Evolutionary conservation across 2,113 vertebrate species (phyloP), one percentile per base, ranked within the genome.

Genomic region (Notarius quadriscutis): DNA sequence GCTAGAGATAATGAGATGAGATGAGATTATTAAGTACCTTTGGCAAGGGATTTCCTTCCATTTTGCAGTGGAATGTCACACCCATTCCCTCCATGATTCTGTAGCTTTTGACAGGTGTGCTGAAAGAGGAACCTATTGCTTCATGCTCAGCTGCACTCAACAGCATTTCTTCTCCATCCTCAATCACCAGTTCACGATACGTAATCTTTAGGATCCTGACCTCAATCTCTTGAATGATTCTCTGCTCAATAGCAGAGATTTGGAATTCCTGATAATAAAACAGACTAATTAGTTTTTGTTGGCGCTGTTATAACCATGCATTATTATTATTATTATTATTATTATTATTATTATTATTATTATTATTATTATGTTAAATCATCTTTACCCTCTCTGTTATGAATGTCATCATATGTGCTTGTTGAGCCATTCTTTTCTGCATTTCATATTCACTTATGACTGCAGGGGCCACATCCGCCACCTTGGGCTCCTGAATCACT

Each of bases 151-250:
- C 93, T 74, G 95, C 92, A 57, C 96, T 97, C 84, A 97, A 88
- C 87, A 97, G 93, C 95, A 97, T 97, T 90, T 97, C 94, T 92
- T 97, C 97, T 88, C 97, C 95, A 0, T 99, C 98, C 94, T 99
- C 98, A 83, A 94, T 95, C 14, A 99, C 96, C 87, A 99, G 94
- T 91, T 99, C 96, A 91, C 93, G 94, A 91, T 99, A 96, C 1
- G 96, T 97, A 20, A 97, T 98, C 91, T 96, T 98, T 93, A 98
- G 96, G 93, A 99, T 98, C 88, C 97, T 96, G 67, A 97, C 95
- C 93, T 99, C 97, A 84, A 99, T 98, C 95, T 99, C 97, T 90
- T 97, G 97, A 90, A 99, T 99, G 91, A 99, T 97, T 90, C 96
- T 96, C 93, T 98, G 97, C 91, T 99, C 98, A 85, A 99, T 98